Percentiles rank a stretch among this genome's conserved stretches.
Evolutionary conservation across 2,797 vertebrate species (phyloP).

Genomic region (Harpagifer antarcticus): DNA sequence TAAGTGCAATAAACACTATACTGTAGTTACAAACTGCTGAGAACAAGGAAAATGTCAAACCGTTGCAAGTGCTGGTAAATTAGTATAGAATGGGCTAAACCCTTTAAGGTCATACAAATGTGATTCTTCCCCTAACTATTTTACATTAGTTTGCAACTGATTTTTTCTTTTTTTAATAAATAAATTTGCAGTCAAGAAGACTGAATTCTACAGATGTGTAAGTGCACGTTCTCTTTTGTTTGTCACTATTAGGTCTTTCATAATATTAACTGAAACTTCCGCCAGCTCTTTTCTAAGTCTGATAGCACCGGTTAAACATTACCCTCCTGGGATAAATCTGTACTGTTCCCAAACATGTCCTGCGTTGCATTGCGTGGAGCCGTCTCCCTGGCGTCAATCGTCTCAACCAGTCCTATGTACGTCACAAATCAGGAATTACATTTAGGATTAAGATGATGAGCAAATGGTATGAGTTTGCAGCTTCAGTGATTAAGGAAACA

Average conservation of each 20-base stretch:
- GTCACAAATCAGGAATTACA: constrained; percentile 21
- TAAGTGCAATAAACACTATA: too few relatives aligned
- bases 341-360: constrained; percentile 90
- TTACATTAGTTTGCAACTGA: too few relatives aligned
- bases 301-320: constrained; percentile 56
- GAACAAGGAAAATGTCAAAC: too few relatives aligned
- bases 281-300: constrained; percentile 18
- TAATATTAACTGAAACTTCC: constrained; percentile 2
- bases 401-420: constrained; percentile 84
- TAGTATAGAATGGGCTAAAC: too few relatives aligned
- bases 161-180: too few relatives aligned
- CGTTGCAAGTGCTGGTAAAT: too few relatives aligned
- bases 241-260: constrained; percentile 4
- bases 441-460: not conserved
- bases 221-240: not conserved
- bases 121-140: too few relatives aligned
- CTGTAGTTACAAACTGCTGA: too few relatives aligned
- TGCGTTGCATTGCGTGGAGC: constrained; percentile 84
- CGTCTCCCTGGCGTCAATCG: constrained; percentile 92
- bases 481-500: not conserved
- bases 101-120: too few relatives aligned
- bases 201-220: too few relatives aligned
- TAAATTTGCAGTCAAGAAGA: too few relatives aligned
- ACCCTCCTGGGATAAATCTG: constrained; percentile 88
- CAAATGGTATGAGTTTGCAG: not conserved